Conservation (phyloP, 2,113 vertebrate genomes). For the Sphaerodactylus townsendi region DNA sequence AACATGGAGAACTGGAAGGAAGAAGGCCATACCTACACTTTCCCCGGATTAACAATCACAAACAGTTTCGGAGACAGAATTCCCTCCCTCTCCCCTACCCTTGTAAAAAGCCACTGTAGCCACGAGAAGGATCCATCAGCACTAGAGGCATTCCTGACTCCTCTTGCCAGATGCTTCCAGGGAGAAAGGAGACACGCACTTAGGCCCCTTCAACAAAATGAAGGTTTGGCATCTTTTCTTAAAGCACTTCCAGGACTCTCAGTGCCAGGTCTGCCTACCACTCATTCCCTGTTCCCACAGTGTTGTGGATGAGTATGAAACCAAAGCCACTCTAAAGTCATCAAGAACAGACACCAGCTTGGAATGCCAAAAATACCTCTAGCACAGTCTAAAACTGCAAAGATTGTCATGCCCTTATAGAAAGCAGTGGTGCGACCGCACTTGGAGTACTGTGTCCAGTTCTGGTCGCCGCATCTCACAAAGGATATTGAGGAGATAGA, state of each 20-base stretch:
- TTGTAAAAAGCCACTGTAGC: background rate
- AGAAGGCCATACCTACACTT: background rate
- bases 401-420: no score
- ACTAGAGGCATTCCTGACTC: background rate
- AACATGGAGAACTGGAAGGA: background rate
- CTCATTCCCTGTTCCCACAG: background rate
- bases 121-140: background rate
- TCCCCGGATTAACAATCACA: background rate
- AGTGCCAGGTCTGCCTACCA: background rate
- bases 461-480: no score
- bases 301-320: background rate
- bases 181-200: background rate
- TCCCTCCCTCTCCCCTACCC: no score
- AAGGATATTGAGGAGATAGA: no score
- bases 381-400: no score
- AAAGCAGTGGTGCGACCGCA: no score
- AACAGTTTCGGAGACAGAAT: background rate
- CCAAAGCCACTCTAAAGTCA: background rate
- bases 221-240: background rate
- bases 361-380: background rate
- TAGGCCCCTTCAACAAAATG: background rate
- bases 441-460: no score
- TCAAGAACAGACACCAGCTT: background rate
- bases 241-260: background rate
- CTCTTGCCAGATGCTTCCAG: background rate